Percentiles rank a stretch among this genome's conserved stretches.
Conservation (phyloP, 2,113 vertebrate species). For the Tupaia tana region DNA sequence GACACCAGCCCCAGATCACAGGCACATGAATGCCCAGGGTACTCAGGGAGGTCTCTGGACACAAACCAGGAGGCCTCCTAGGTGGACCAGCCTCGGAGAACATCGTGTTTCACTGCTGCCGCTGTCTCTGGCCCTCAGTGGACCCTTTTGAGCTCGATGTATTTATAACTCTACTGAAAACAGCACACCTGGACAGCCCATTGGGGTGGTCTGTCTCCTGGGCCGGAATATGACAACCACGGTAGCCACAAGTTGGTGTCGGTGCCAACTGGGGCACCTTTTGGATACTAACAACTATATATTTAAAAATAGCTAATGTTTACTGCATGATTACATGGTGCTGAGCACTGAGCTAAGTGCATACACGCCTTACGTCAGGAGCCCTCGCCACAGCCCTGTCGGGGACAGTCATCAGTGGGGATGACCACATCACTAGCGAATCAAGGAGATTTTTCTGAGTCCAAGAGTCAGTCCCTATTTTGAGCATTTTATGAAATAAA, state of each 20-base stretch:
- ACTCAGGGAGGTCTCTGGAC: no score
- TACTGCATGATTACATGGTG: background rate
- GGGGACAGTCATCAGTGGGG: background rate
- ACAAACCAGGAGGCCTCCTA: no score
- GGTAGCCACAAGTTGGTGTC: background rate
- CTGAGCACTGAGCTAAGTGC: background rate
- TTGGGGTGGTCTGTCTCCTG: background rate
- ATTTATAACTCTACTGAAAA: conserved; percentile 16
- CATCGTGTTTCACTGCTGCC: no score
- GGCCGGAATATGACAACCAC: background rate
- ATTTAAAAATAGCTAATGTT: conserved; percentile 24
- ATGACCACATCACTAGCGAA: background rate
- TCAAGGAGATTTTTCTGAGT: background rate
- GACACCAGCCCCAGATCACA: no score
- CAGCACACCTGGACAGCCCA: background rate
- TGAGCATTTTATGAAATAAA: conserved; percentile 28
- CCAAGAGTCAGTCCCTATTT: conserved; percentile 19
- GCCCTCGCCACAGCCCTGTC: background rate
- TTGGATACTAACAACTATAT: background rate
- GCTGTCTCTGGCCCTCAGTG: background rate
- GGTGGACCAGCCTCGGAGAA: no score
- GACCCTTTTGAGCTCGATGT: conserved; percentile 10
- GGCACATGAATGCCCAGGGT: no score
- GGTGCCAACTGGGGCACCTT: background rate
- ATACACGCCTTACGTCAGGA: background rate